These are phyloP conservation scores for Brachionus plicatilis DNA, from an alignment of 1,140 invertebrate genomes.

Conservation along the genomic window DNA sequence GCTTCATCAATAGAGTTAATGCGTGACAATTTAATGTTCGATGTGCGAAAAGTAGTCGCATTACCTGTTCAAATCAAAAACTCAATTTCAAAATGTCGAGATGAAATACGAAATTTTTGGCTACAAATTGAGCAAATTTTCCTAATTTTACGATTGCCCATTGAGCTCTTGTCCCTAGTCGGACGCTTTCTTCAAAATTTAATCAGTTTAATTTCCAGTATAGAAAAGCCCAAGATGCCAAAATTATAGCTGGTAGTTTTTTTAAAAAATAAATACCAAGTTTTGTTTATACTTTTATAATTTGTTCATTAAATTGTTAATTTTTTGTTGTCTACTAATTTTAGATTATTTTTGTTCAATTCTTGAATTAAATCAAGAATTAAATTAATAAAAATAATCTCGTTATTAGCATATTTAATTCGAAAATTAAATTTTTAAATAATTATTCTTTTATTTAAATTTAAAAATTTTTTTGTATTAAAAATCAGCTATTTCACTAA, in stretches of 20 bases:
- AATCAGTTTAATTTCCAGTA: not conserved
- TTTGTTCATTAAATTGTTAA: not conserved
- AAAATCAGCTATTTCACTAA: conserved; percentile 19
- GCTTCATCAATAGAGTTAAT: not conserved
- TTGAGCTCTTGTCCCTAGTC: not conserved
- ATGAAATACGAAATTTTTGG: conserved; percentile 10
- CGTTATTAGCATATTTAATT: too few species aligned
- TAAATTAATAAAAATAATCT: not conserved
- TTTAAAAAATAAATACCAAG: not conserved
- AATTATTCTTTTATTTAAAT: not conserved
- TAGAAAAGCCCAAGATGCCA: not conserved
- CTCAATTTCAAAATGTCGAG: not conserved
- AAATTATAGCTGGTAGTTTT: not conserved
- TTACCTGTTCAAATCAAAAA: not conserved
- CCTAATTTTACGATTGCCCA: not conserved
- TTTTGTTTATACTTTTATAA: not conserved
- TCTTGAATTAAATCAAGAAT: not conserved
- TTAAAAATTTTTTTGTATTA: not conserved
- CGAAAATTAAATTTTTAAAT: not conserved
- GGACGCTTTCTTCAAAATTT: not conserved
- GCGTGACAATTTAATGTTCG: not conserved
- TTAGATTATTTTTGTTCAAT: not conserved
- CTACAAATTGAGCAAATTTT: not conserved
- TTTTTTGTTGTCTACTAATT: not conserved
- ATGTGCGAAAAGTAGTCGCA: not conserved